Evolutionary conservation across 2,113 vertebrate species (phyloP), one percentile per base, ranked within the genome.

Genomic region (Carettochelys insculpta): DNA sequence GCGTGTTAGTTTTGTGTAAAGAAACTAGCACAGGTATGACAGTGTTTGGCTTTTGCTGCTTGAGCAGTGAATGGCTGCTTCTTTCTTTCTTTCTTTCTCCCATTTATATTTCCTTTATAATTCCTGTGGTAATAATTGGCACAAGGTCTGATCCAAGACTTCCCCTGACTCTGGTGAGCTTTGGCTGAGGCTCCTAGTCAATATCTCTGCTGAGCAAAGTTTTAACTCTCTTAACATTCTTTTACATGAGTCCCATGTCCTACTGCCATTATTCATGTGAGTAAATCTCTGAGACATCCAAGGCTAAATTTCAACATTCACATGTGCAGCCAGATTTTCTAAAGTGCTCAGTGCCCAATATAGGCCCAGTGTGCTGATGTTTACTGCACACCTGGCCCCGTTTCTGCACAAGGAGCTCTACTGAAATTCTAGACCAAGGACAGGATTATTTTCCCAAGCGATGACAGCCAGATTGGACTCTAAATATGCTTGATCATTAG

Each of bases 41-140:
- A 31, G 31, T 48, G 38, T 29, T 29, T 80, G 91, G 89, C 86
- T 85, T 77, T 82, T 90, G 84, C 78, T 31, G 31, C 4, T 43
- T 17, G 85, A 85, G 75, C 94, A 87, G 68, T 82, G 92, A 92
- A 88, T 51, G 80, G 90, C 22, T 8, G 65, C 45, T 61, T 77
- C 89, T 24, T 24, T 58, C 79, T 90, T 68, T 81, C 25, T n/a
- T n/a, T n/a, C n/a, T n/a, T n/a, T n/a, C n/a, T n/a, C 75, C 51
- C 6, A 0, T 38, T 34, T 54, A 38, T 0, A 0, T 31, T 34
- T 82, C 45, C 10, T 45, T 56, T 68, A 88, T 83, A 0, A 0
- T 25, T 45, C 29, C 48, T 7, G 43, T 0, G 22, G n/a, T 52
- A 91, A 92, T 22, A 76, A 19, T 51, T 34, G 75, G 25, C 88